Evolutionary conservation across 2,888 invertebrate genomes (phyloP), one percentile per base, ranked within the genome.

Genomic region (Emmelina monodactyla): DNA sequence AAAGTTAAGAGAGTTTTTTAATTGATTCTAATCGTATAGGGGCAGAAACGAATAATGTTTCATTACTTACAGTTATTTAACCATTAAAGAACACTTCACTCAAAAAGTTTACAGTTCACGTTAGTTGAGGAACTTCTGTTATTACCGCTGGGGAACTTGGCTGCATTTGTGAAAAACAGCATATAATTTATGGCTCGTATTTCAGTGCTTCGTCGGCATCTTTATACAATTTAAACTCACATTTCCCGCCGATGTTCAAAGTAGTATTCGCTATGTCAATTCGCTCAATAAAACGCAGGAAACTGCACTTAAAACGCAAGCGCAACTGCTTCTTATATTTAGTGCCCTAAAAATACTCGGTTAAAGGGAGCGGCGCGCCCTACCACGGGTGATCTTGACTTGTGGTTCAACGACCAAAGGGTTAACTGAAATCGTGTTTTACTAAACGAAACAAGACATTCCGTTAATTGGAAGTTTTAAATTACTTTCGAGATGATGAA

Each of bases 341-440:
- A 72, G 66, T 60, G 51, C 46, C 58, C 67, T 71, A 73, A 75
- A 75, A 71, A 78, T 78, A 78, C 63, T 60, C 63, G 51, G 29
- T 19, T 5, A 19, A 5, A 19, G 9, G 19, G 5, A 39, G 46
- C 49, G 51, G 50, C 55, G 56, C 54, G 53, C 55, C 55, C 62
- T 59, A 55, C 58, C 59, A 67, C 62, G n/a, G n/a, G n/a, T 78
- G 78, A 78, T 78, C 76, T 76, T 78, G 73, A 62, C 52, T 41
- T 37, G 45, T 49, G 75, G 55, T n/a, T 71, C 66, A 61, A 53
- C 52, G 60, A 67, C 71, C 73, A 50, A 25, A 25, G 25, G 25
- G 25, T 25, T 25, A 11, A 25, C 25, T n/a, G 25, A 25, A 25
- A 25, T 25, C 11, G 25, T 25, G 25, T 25, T 4, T 25, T 25